Evolutionary conservation across 2,888 invertebrate species (phyloP).

Genomic region (Heteromurus nitidus): DNA sequence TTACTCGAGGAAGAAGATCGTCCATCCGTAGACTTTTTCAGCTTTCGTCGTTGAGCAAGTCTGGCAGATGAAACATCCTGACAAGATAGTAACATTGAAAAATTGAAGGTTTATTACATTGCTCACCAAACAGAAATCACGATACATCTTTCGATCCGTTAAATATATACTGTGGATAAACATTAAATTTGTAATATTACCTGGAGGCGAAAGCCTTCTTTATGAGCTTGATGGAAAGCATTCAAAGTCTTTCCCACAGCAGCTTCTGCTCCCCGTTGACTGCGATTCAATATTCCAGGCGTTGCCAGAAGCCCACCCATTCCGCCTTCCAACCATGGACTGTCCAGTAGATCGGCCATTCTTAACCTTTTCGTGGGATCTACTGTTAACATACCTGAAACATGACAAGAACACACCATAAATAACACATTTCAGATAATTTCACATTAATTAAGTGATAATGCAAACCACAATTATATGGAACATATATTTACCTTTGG

Average conservation of each 20-base stretch:
- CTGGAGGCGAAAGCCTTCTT: conserved; percentile 84
- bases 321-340: conserved; percentile 81
- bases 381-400: conserved; percentile 86
- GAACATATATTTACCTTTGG: conserved; percentile 77
- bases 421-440: neutral
- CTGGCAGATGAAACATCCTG: conserved; percentile 84
- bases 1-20: conserved; percentile 76
- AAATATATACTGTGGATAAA: neutral
- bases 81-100: conserved; percentile 7
- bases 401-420: neutral
- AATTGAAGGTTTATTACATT: too few relatives aligned
- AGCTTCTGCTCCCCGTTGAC: conserved; percentile 76
- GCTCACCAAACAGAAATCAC: too few relatives aligned
- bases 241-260: conserved; percentile 81
- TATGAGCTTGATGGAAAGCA: conserved; percentile 82
- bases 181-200: conserved; percentile 74
- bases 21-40: conserved; percentile 78
- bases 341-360: conserved; percentile 81
- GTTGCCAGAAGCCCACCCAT: conserved; percentile 77
- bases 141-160: too few relatives aligned
- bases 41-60: conserved; percentile 82
- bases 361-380: conserved; percentile 85
- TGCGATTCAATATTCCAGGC: conserved; percentile 79
- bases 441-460: neutral
- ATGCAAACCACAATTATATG: conserved; percentile 12